These are phyloP conservation scores for Dolomedes plantarius DNA, from an alignment of 2,888 invertebrate species.

Conservation along the genomic window DNA sequence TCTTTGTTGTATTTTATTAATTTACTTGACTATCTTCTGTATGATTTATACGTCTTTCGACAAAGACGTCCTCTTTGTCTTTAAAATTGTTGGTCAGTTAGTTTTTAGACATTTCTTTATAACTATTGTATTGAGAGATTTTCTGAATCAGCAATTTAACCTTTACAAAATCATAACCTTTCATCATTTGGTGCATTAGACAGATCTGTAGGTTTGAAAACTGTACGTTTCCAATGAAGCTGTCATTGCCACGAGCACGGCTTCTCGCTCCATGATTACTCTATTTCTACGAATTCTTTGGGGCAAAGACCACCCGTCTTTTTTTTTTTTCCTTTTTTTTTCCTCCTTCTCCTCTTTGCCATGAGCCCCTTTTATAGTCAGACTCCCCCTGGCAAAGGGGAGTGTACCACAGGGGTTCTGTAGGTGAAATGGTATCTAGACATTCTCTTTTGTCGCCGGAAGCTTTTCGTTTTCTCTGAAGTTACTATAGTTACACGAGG, in stretches of 20 bases:
- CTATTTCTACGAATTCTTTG: constrained; percentile 5
- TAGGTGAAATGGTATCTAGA: constrained; percentile 32
- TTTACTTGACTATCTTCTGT: too few relatives aligned
- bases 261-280: constrained; percentile 9
- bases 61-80: too few relatives aligned
- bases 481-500: neutral
- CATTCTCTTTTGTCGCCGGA: constrained; percentile 63
- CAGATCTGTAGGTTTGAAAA: neutral
- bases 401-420: neutral
- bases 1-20: too few relatives aligned
- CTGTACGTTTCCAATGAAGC: constrained; percentile 10
- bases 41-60: too few relatives aligned
- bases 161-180: too few relatives aligned
- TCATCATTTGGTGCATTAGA: too few relatives aligned
- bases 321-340: constrained; percentile 30
- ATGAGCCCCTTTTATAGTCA: constrained; percentile 17
- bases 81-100: too few relatives aligned
- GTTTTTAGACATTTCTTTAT: too few relatives aligned
- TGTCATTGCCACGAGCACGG: constrained; percentile 12
- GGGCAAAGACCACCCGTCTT: neutral
- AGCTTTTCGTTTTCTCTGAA: neutral
- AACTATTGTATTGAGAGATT: too few relatives aligned
- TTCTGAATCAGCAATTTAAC: too few relatives aligned
- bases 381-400: neutral
- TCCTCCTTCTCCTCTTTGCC: neutral